A percentile compares a stretch with the other conserved stretches of the same genome.
These are phyloP conservation scores for Siniperca undulata DNA, from an alignment of 2,797 vertebrate species.

Conservation along the genomic window DNA sequence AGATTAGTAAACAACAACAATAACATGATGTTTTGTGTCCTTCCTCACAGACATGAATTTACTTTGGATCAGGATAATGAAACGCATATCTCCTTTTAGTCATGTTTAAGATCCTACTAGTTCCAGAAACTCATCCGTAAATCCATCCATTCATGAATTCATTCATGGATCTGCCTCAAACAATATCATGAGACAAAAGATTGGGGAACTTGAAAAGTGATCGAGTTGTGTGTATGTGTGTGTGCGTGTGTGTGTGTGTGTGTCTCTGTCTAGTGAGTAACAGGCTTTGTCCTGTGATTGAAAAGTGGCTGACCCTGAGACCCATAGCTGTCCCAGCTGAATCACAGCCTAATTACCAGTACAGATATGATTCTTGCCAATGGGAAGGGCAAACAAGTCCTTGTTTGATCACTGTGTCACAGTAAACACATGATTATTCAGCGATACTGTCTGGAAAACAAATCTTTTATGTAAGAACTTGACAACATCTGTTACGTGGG, in stretches of 20 bases:
- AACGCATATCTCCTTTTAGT: no score
- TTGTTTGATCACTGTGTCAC: slow-evolving; percentile 22
- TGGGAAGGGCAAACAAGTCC: slow-evolving; percentile 26
- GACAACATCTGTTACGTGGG: background rate
- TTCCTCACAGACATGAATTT: no score
- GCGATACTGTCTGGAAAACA: slow-evolving; percentile 9
- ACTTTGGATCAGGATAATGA: no score
- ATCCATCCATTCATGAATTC: no score
- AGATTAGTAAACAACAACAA: no score
- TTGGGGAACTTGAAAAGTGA: background rate
- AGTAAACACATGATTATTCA: slow-evolving; percentile 5
- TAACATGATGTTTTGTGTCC: no score
- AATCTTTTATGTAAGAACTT: background rate
- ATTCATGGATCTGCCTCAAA: background rate
- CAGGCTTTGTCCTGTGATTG: slow-evolving; percentile 49
- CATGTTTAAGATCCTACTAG: no score
- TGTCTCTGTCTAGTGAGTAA: slow-evolving; percentile 6
- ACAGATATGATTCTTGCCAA: slow-evolving; percentile 32
- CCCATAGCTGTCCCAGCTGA: slow-evolving; percentile 43
- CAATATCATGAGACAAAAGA: background rate
- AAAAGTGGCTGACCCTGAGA: slow-evolving; percentile 51
- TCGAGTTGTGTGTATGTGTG: background rate
- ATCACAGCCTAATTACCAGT: slow-evolving; percentile 29
- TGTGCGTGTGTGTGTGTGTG: background rate
- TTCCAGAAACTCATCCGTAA: no score